phyloP scores from a whole-genome alignment of 1,140 invertebrate species.

The Zaprionus ornatus region DNA sequence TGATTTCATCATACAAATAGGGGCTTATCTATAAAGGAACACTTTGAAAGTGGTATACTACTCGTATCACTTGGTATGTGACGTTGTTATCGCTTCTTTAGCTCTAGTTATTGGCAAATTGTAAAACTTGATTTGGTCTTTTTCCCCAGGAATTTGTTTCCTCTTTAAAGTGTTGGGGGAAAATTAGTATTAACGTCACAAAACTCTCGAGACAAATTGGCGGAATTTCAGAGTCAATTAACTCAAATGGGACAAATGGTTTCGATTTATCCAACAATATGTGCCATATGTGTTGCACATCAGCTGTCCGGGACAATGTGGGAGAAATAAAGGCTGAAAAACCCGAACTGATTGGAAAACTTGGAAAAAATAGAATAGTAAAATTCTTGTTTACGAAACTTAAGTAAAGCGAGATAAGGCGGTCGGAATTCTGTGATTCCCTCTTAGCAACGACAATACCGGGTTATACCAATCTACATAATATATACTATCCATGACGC shows the following conservation, averaged over 20 bases:
- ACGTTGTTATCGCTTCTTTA: not conserved
- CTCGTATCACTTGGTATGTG: not conserved
- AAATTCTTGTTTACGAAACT: conserved; percentile 3
- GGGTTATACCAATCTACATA: not conserved
- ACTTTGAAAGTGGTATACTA: not conserved
- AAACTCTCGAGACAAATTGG: conserved; percentile 28
- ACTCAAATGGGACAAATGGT: conserved; percentile 1
- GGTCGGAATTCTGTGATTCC: not conserved
- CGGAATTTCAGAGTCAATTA: conserved; percentile 59
- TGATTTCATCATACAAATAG: not conserved
- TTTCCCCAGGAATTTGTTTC: not conserved
- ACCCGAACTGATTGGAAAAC: not conserved
- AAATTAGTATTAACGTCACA: conserved; percentile 15
- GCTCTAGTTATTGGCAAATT: not conserved
- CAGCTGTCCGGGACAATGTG: not conserved
- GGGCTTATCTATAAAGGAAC: not conserved
- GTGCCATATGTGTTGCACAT: conserved; percentile 32
- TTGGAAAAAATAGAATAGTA: conserved; percentile 3
- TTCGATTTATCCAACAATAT: conserved; percentile 42
- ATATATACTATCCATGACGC: not conserved
- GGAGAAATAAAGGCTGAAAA: conserved; percentile 8
- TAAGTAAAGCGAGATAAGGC: conserved; percentile 3
- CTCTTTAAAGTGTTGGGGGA: not conserved
- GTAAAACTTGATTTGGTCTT: not conserved
- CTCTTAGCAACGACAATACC: conserved; percentile 23